Evolutionary conservation across 1,140 invertebrate species (phyloP), one percentile per base, ranked within the genome.

Genomic region (Musca domestica): DNA sequence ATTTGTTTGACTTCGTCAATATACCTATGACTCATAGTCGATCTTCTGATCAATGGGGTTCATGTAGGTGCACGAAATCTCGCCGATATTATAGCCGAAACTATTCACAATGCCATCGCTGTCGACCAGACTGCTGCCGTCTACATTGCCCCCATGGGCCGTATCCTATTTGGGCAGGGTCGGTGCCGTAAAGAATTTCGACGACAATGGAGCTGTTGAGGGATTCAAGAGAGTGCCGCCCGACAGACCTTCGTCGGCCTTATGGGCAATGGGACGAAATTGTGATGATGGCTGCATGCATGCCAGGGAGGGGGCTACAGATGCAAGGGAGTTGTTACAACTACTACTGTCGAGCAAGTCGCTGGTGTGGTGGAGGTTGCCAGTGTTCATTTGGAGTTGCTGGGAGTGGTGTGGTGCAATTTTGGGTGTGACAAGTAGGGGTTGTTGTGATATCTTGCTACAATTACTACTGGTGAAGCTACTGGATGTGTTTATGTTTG

Each of bases 101-200:
- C 74, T 73, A 48, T 64, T 71, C 27, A 58, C 67, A 15, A 63
- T 68, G 41, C 67, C 70, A 52, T 58, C 68, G 48, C 65, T 69
- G 54, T 68, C 73, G 72, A 72, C 56, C 27, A 61, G 56, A 61
- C 56, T 61, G 17, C 56, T 61, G 17, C 56, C 74, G 34, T 75
- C 77, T 70, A 75, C 72, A 79, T 74, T 71, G 71, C 77, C 77
- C 77, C 77, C 77, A 70, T 71, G 76, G 77, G 77, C 77, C 77
- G 77, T 77, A 79, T 79, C 77, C 78, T 80, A 80, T 80, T 80
- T 80, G 72, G 76, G 78, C 75, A 80, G 71, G 10, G 78, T 80
- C 27, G 78, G 77, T 51, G 78, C 78, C 66, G 78, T 78, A 70
- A 80, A 80, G 73, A 80, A 80, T 71, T 80, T 80, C 51, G 78